phyloP scores from a whole-genome alignment of 2,113 vertebrate species.

The Apodemus sylvaticus region DNA sequence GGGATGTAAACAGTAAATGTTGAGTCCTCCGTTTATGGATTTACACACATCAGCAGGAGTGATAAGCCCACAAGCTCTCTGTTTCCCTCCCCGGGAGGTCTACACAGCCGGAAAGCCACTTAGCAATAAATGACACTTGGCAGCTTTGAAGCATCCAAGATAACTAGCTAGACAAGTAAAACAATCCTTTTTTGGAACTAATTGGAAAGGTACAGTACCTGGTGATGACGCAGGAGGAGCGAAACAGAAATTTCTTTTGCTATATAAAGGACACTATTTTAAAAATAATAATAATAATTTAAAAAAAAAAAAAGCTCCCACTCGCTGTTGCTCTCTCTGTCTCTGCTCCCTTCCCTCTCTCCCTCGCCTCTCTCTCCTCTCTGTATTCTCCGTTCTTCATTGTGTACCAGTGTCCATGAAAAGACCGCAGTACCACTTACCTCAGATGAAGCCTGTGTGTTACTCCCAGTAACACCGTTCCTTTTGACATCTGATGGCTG shows the following conservation, averaged over 20 bases:
- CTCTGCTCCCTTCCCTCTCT: not conserved
- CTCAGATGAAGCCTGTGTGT: constrained; percentile 89
- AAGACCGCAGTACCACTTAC: constrained; percentile 89
- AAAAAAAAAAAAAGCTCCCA: not conserved
- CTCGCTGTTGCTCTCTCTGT: not conserved
- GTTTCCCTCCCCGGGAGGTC: constrained; percentile 44
- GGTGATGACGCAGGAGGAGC: constrained; percentile 67
- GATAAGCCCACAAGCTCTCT: constrained; percentile 67
- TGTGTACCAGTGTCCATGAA: constrained; percentile 80
- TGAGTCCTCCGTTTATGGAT: constrained; percentile 74
- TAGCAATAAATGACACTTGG: constrained; percentile 65
- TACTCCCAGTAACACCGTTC: constrained; percentile 84
- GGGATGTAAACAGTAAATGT: constrained; percentile 84
- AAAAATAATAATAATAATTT: constrained; percentile 47
- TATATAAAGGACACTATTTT: constrained; percentile 53
- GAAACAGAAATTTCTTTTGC: constrained; percentile 66
- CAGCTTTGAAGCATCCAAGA: constrained; percentile 57
- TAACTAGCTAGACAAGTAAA: constrained; percentile 67
- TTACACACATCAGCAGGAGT: constrained; percentile 78
- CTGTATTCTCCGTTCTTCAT: constrained; percentile 1
- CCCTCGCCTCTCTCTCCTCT: not conserved
- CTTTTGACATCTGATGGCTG: constrained; percentile 88
- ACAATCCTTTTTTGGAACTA: constrained; percentile 61
- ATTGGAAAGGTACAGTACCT: constrained; percentile 79
- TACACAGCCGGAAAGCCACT: constrained; percentile 73